Evolutionary conservation across 2,888 invertebrate species (phyloP).

Genomic region (Agrilus biguttatus): DNA sequence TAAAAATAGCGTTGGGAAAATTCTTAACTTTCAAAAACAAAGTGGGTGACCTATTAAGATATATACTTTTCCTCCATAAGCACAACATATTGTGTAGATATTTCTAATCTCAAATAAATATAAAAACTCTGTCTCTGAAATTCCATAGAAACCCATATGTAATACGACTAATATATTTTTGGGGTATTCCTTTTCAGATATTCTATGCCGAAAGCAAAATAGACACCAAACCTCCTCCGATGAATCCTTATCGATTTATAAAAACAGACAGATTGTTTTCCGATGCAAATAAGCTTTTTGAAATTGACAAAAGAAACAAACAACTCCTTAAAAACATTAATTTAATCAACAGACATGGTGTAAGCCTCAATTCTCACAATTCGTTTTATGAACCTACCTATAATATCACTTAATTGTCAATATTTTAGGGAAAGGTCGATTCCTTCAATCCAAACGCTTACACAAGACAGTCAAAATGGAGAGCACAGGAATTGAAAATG

Average conservation of each 20-base stretch:
- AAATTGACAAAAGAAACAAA: conserved; percentile 41
- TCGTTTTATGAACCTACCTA: not conserved
- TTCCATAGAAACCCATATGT: too few species aligned
- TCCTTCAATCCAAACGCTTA: conserved; percentile 21
- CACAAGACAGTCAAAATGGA: conserved; percentile 17
- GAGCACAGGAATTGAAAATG: conserved; percentile 14
- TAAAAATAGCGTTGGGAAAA: too few species aligned
- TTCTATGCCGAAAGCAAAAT: conserved; percentile 22
- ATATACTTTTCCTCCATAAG: too few species aligned
- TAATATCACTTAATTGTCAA: not conserved
- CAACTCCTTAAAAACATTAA: conserved; percentile 43
- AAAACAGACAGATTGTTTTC: conserved; percentile 27
- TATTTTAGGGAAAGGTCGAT: conserved; percentile 20
- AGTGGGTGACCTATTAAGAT: too few species aligned
- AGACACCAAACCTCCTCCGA: conserved; percentile 38
- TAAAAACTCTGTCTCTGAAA: too few species aligned
- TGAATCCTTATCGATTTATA: conserved; percentile 38
- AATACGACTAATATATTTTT: too few species aligned
- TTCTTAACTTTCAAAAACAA: too few species aligned
- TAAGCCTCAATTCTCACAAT: conserved; percentile 17
- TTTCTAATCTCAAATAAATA: too few species aligned
- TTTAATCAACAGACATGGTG: conserved; percentile 41
- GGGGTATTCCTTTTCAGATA: conserved; percentile 12
- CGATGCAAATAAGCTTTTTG: conserved; percentile 28
- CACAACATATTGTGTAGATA: too few species aligned